Evolutionary conservation across 1,140 invertebrate species (phyloP).

Genomic region (Bombus picipes): DNA sequence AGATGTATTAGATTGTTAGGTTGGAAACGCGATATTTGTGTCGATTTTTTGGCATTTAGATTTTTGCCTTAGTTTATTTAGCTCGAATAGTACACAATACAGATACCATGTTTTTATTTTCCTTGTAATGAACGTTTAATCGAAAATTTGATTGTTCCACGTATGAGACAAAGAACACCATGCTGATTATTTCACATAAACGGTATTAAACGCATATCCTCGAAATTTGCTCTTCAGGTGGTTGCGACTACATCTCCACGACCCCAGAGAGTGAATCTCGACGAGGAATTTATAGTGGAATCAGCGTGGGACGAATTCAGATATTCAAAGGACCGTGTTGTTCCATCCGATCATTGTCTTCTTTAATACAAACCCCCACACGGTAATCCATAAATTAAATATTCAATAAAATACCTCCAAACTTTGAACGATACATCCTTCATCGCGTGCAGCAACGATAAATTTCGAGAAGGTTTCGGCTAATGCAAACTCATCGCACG

Average conservation of each 20-base stretch:
- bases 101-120: too few relatives aligned
- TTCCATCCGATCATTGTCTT: neutral
- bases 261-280: neutral
- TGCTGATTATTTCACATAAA: neutral
- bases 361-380: neutral
- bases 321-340: neutral
- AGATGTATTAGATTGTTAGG: too few relatives aligned
- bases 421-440: neutral
- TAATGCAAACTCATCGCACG: neutral
- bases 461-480: neutral
- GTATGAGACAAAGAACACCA: too few relatives aligned
- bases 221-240: slow-evolving; percentile 9
- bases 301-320: neutral
- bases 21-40: too few relatives aligned
- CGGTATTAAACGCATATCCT: too few relatives aligned
- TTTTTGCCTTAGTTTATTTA: too few relatives aligned
- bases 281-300: slow-evolving; percentile 7
- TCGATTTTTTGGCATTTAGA: too few relatives aligned
- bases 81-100: too few relatives aligned
- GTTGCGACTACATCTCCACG: neutral
- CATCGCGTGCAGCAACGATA: neutral
- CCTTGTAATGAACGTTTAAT: too few relatives aligned
- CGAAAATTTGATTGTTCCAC: too few relatives aligned
- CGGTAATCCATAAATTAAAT: neutral
- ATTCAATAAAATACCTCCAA: neutral